Evolutionary conservation across 1,140 invertebrate genomes (phyloP).

Genomic region (Pogonus chalceus): DNA sequence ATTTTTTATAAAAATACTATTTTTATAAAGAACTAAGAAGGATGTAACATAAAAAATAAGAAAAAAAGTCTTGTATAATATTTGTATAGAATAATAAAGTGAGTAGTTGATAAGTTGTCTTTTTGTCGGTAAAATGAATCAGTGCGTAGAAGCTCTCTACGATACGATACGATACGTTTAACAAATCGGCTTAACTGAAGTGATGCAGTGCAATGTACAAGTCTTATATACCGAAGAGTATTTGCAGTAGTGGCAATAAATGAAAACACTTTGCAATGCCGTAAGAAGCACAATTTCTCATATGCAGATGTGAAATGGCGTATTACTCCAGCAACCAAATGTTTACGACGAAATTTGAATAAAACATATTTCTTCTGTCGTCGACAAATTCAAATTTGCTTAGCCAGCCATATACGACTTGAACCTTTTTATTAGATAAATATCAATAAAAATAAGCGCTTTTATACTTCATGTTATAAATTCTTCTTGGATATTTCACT

Average conservation of each 20-base stretch:
- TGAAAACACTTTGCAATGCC: not conserved
- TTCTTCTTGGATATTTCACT: not conserved
- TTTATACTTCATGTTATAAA: not conserved
- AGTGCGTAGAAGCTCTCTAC: no score
- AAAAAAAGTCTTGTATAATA: no score
- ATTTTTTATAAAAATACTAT: no score
- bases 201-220: conserved; percentile 3
- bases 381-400: not conserved
- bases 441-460: not conserved
- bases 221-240: not conserved
- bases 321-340: not conserved
- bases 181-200: no score
- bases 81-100: no score
- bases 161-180: no score
- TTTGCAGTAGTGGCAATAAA: no score
- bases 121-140: no score
- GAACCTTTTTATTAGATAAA: not conserved
- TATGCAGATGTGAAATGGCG: not conserved
- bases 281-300: not conserved
- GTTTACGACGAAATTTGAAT: conserved; percentile 5
- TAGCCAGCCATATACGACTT: not conserved
- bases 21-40: no score
- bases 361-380: conserved; percentile 2
- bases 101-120: no score
- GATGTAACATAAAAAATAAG: no score